Evolutionary conservation across 2,888 invertebrate species (phyloP).

Genomic region (Boloria euphrosyne): DNA sequence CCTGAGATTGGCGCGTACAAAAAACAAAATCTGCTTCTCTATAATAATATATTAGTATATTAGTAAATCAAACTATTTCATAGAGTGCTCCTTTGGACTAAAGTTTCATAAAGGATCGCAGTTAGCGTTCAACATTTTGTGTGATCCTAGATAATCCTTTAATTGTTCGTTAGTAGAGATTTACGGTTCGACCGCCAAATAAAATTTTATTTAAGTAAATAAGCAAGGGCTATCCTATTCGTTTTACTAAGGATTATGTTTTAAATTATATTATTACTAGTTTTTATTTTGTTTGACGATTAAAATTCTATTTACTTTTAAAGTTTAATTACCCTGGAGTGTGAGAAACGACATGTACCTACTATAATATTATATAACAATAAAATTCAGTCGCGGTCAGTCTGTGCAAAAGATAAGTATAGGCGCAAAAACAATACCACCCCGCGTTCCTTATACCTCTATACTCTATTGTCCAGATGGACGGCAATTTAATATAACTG

Average conservation of each 20-base stretch:
- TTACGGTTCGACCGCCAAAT: constrained; percentile 23
- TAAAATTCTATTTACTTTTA: not conserved
- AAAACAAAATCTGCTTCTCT: too few species aligned
- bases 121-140: constrained; percentile 24
- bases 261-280: not conserved
- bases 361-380: too few species aligned
- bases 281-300: not conserved
- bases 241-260: not conserved
- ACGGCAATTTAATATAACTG: too few species aligned
- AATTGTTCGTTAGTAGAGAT: constrained; percentile 24
- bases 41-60: too few species aligned
- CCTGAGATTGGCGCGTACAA: too few species aligned
- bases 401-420: too few species aligned
- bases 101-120: constrained; percentile 19
- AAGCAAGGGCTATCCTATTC: not conserved
- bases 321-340: too few species aligned
- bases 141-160: constrained; percentile 23
- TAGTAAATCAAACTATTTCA: constrained; percentile 2
- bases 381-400: too few species aligned
- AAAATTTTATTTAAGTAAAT: constrained; percentile 25
- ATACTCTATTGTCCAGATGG: too few species aligned
- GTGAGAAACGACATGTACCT: too few species aligned
- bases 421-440: too few species aligned
- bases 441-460: too few species aligned
- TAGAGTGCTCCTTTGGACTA: constrained; percentile 1